Evolutionary conservation across 2,888 invertebrate species (phyloP), one percentile per base, ranked within the genome.

Genomic region (Drosophila nigritarsus): DNA sequence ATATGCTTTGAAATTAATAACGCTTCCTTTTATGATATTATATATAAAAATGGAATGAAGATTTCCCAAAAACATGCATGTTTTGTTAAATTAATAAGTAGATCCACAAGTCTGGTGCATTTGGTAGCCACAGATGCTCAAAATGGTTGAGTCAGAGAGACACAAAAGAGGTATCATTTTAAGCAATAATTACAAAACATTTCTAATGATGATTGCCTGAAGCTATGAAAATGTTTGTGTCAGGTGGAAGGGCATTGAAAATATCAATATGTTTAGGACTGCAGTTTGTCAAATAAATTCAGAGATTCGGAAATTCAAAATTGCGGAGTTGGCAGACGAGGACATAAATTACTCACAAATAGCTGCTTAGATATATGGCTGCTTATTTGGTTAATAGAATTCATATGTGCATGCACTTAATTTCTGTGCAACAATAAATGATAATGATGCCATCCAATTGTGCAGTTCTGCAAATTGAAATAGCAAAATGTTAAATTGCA

Each of bases 401-500:
- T 29, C 38, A 15, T 13, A 9, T 56, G 8, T 29, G 11, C 15
- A 20, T 45, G 20, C 30, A 30, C 40, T 56, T 30, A 9, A 32
- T 42, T 45, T 32, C 2, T 32, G 29, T 45, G 8, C 8, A 15
- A 36, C 29, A 13, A 18, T 15, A n/a, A 27, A 30, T 15, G 24
- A 40, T 30, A 56, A 30, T 11, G 49, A 8, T 18, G 9, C 6
- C 6, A 38, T 55, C n/a, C 27, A 55, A 29, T 55, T 29, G 29
- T n/a, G 55, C 34, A 65, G 48, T 48, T 58, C 30, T 24, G n/a
- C 34, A 56, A 65, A 73, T 70, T 67, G 65, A 67, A 74, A 74
- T 49, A 30, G 65, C 56, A 67, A 65, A 66, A 61, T 53, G 60
- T 30, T 58, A 78, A 78, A 78, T 72, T 78, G 66, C 59, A 49